phyloP scores from a whole-genome alignment of 2,888 invertebrate genomes.

The Nemoura dubitans region DNA sequence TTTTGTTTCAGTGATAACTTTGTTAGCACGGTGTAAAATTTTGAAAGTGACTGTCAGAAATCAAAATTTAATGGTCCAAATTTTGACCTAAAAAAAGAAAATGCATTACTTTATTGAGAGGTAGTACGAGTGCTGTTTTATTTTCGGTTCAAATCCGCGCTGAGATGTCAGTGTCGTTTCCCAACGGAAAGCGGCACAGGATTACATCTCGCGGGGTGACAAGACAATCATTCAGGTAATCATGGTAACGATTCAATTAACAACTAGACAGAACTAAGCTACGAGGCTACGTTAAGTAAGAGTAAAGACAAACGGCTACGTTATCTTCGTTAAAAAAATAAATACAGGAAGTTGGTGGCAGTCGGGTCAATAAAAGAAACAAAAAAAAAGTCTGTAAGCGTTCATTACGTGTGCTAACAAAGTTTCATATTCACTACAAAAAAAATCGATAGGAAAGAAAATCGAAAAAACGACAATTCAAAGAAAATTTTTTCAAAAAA shows the following conservation, averaged over 20 bases:
- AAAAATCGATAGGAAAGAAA: not conserved
- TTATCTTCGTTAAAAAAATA: not conserved
- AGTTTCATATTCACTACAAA: constrained; percentile 37
- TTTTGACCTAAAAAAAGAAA: constrained; percentile 10
- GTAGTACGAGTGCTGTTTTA: not conserved
- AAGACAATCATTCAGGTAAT: constrained; percentile 12
- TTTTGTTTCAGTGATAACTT: constrained; percentile 1
- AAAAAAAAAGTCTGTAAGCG: constrained; percentile 24
- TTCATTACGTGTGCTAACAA: constrained; percentile 37
- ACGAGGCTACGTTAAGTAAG: not conserved
- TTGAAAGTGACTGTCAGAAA: constrained; percentile 16
- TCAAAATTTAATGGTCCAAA: constrained; percentile 13
- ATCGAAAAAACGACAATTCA: constrained; percentile 14
- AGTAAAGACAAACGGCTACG: not conserved
- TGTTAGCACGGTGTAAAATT: constrained; percentile 23
- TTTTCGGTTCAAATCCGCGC: not conserved
- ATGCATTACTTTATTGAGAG: constrained; percentile 14
- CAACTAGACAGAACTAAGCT: constrained; percentile 17
- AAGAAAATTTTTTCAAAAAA: not conserved
- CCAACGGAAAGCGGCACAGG: not conserved
- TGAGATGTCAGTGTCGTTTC: too few relatives aligned
- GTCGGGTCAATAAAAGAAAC: constrained; percentile 33
- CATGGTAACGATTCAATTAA: constrained; percentile 14
- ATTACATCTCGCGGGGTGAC: not conserved
- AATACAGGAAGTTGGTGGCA: constrained; percentile 25